These are phyloP conservation scores for Mycetomoellerius zeteki DNA, from an alignment of 1,140 invertebrate species.

Conservation along the genomic window DNA sequence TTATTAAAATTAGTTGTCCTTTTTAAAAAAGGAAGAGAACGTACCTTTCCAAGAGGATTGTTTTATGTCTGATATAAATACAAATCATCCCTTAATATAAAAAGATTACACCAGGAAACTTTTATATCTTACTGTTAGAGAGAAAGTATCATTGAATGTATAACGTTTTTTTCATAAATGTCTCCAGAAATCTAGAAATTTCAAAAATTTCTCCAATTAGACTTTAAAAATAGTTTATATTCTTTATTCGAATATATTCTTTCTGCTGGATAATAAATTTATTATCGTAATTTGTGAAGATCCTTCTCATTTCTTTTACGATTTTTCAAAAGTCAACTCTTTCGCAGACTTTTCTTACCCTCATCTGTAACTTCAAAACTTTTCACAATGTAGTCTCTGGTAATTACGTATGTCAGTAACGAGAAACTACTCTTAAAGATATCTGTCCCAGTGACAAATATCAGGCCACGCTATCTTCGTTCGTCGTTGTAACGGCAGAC, in stretches of 20 bases:
- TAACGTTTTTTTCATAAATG: background rate
- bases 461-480: constrained; percentile 35
- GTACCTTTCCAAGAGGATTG: background rate
- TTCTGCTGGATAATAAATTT: background rate
- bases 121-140: background rate
- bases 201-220: background rate
- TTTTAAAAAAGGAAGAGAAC: background rate
- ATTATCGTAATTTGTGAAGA: background rate
- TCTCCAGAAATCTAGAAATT: background rate
- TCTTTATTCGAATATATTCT: background rate
- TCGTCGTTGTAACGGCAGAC: constrained; percentile 38
- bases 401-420: background rate
- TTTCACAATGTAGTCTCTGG: background rate
- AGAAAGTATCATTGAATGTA: background rate
- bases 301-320: background rate
- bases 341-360: background rate
- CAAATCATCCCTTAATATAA: background rate
- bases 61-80: background rate
- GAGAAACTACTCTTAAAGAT: constrained; percentile 2
- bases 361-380: background rate
- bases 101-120: background rate
- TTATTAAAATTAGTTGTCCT: constrained; percentile 48
- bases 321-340: background rate
- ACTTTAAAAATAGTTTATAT: background rate
- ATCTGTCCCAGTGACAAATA: constrained; percentile 39